These are phyloP conservation scores for Thera obeliscata DNA, from an alignment of 2,888 invertebrate species.

Conservation along the genomic window DNA sequence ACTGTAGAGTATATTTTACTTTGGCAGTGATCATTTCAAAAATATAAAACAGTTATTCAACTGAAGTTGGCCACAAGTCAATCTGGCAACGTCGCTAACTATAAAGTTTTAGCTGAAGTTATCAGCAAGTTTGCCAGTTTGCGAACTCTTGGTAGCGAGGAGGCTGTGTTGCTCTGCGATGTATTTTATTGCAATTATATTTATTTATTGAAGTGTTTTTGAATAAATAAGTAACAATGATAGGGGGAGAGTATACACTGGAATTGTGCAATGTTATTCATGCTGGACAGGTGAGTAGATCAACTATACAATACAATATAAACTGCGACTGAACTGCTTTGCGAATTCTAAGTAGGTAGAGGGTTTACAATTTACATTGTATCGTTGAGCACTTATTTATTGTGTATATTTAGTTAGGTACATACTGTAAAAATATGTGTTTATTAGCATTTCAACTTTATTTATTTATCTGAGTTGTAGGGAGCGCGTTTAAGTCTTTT, in stretches of 20 bases:
- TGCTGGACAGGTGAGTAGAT: conserved; percentile 90
- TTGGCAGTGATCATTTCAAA: conserved; percentile 34
- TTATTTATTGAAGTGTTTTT: conserved; percentile 41
- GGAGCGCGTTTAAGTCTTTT: conserved; percentile 36
- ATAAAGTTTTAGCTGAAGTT: conserved; percentile 63
- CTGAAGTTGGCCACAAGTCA: conserved; percentile 62
- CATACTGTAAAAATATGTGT: too few relatives aligned
- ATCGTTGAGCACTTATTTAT: neutral
- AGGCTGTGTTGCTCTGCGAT: conserved; percentile 56
- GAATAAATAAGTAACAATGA: conserved; percentile 81
- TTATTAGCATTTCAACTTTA: too few relatives aligned
- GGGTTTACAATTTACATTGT: neutral
- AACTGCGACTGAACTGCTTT: neutral
- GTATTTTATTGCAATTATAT: conserved; percentile 48
- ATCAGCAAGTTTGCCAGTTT: conserved; percentile 60
- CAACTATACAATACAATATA: conserved; percentile 6
- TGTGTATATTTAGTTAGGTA: too few relatives aligned
- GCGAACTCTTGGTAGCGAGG: conserved; percentile 43
- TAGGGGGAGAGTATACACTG: conserved; percentile 92
- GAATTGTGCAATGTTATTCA: conserved; percentile 95
- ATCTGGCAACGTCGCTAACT: conserved; percentile 69
- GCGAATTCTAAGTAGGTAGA: neutral
- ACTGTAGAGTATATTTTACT: conserved; percentile 40
- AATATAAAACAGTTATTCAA: conserved; percentile 56
- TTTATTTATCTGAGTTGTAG: neutral